phyloP scores from a whole-genome alignment of 2,113 vertebrate genomes.

The Bos taurus region ARS-UCD2.0 NC_037338.1:44220001-44220500 shows the following conservation, averaged over 20 bases:
- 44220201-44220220: background rate
- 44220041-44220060: background rate
- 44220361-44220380: background rate
- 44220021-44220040: background rate
- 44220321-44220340: background rate
- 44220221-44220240: background rate
- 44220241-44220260: background rate
- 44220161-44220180: background rate
- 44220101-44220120: background rate
- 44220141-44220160: background rate
- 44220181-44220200: background rate
- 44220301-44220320: background rate
- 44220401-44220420: background rate
- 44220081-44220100: background rate
- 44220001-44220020: background rate
- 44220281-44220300: background rate
- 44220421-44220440: background rate
- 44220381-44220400: background rate
- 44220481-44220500: background rate
- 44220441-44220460: background rate
- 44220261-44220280: background rate
- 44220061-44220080: background rate
- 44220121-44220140: background rate
- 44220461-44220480: background rate
- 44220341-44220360: background rate